Evolutionary conservation across 2,797 vertebrate genomes (phyloP), one percentile per base, ranked within the genome.

Genomic region (Delichon dasypus): DNA sequence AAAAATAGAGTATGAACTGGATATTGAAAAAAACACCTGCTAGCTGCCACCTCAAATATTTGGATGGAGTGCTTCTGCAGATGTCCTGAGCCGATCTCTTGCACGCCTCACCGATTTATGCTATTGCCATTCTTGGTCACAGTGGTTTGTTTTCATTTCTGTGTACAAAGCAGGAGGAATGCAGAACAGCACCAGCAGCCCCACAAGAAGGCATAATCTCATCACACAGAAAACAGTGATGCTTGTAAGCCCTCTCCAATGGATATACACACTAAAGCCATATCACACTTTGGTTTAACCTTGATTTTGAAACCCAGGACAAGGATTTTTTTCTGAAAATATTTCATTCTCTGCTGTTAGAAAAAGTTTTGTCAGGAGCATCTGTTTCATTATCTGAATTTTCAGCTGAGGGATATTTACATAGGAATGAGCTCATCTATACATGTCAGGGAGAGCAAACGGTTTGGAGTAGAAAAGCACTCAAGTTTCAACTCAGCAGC

Each of bases 81-180:
- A 29, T 30, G 20, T 90, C 70, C 65, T 40, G 55, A 91, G 78
- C 58, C 18, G 3, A 87, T 94, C 85, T 84, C 87, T 57, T 10
- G 10, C 20, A 36, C 51, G 84, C 48, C 77, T 96, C 13, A 9
- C 60, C 0, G 3, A 73, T 88, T 77, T 85, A 67, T 58, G 72
- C 71, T 88, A 90, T 86, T 95, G 93, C 94, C 93, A 94, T 95
- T 97, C 94, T 94, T 95, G 92, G 94, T 92, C 89, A 94, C 73
- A 91, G 94, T 27, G 60, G 70, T 74, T 93, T 97, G 90, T 83
- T 96, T 91, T 90, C 88, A 55, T 91, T 93, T 92, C 82, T 81
- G 79, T n/a, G 47, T 66, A 93, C 62, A 81, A 89, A 94, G 91
- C 48, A 84, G 87, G 58, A 93, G 60, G 85, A 96, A 94, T 84